phyloP scores from a whole-genome alignment of 2,888 invertebrate species.

The Peribatodes rhomboidaria region DNA sequence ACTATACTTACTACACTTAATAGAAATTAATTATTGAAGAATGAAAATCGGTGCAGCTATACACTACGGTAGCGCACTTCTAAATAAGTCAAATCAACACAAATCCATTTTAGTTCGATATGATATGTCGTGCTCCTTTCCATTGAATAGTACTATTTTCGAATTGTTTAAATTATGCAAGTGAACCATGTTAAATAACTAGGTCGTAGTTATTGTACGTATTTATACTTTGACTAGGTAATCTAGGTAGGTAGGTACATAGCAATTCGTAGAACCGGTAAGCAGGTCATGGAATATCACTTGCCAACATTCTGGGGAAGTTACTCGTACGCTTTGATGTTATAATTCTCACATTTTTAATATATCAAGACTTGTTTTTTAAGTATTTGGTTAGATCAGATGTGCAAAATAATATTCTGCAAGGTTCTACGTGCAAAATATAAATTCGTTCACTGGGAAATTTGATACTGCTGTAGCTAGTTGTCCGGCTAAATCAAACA shows the following conservation, averaged over 20 bases:
- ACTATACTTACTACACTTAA: too few relatives aligned
- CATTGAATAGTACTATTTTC: conserved; percentile 5
- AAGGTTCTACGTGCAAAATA: not conserved
- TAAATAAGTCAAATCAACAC: conserved; percentile 71
- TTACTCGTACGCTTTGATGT: conserved; percentile 27
- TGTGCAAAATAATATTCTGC: not conserved
- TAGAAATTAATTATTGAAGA: not conserved
- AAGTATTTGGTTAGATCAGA: too few relatives aligned
- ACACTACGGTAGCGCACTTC: conserved; percentile 41
- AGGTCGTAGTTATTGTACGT: not conserved
- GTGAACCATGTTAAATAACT: conserved; percentile 1
- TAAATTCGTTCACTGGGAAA: conserved; percentile 4
- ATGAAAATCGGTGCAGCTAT: conserved; percentile 51
- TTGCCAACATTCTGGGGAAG: conserved; percentile 28
- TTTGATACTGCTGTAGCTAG: conserved; percentile 9
- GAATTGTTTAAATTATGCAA: not conserved
- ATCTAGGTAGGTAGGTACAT: conserved; percentile 10
- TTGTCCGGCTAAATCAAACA: conserved; percentile 11
- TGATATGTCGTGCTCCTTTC: conserved; percentile 20
- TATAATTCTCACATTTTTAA: conserved; percentile 17
- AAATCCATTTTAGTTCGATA: conserved; percentile 40
- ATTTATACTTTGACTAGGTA: conserved; percentile 16
- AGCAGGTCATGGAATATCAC: conserved; percentile 26
- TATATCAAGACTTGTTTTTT: not conserved
- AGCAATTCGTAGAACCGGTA: conserved; percentile 23